phyloP scores from a whole-genome alignment of 2,888 invertebrate species.

The Oeneis ivallda region DNA sequence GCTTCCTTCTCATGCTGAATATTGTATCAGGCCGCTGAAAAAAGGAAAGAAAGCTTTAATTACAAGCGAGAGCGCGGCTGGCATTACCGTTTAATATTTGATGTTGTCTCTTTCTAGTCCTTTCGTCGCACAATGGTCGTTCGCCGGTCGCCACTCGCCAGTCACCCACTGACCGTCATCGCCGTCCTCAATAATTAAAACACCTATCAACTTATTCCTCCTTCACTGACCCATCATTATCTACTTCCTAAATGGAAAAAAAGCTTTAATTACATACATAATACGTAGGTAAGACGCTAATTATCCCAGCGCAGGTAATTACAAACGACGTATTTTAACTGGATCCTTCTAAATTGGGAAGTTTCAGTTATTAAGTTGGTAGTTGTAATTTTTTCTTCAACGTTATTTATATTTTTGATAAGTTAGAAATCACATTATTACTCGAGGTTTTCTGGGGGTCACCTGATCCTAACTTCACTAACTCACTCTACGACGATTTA shows the following conservation, averaged over 20 bases:
- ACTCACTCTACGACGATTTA: too few relatives aligned
- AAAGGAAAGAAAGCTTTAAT: conserved; percentile 82
- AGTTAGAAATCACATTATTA: too few relatives aligned
- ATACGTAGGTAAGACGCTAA: conserved; percentile 26
- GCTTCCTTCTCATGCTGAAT: conserved; percentile 82
- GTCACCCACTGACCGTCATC: conserved; percentile 44
- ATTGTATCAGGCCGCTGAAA: conserved; percentile 82
- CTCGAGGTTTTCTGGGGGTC: too few relatives aligned
- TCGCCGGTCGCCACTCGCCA: conserved; percentile 47
- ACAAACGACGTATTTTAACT: conserved; percentile 16
- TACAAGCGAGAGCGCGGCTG: conserved; percentile 80
- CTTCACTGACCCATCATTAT: conserved; percentile 73
- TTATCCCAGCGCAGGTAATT: conserved; percentile 27
- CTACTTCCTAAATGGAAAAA: conserved; percentile 47
- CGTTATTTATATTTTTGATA: too few relatives aligned
- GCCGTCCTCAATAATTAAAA: conserved; percentile 66
- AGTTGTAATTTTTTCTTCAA: not conserved
- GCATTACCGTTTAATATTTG: conserved; percentile 79
- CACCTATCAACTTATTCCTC: conserved; percentile 79
- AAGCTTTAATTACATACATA: conserved; percentile 32
- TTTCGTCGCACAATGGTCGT: conserved; percentile 41
- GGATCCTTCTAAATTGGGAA: conserved; percentile 7
- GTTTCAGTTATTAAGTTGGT: not conserved
- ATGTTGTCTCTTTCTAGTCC: conserved; percentile 76
- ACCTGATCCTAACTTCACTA: too few relatives aligned